Evolutionary conservation across 2,888 invertebrate genomes (phyloP), one percentile per base, ranked within the genome.

Genomic region (Papilio protenor): DNA sequence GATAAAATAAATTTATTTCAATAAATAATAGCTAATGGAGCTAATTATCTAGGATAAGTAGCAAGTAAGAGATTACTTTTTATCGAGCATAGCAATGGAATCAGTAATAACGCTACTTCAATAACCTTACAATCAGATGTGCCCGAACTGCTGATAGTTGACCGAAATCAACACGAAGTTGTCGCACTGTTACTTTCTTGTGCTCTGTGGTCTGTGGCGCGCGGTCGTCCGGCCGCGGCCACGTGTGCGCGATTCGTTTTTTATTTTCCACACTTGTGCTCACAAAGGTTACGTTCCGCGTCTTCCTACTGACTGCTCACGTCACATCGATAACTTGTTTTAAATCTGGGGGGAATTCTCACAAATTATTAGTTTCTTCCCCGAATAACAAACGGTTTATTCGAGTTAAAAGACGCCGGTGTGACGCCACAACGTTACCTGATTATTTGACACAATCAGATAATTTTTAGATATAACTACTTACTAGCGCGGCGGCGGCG

Each of bases 181-280:
- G 27, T 64, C 18, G 61, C 61, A 33, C 61, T 33, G 61, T 4
- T 1, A 21, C 16, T 59, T 12, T 27, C 49, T 23, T 23, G 57
- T 64, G 61, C 27, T 33, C 61, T 64, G 61, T 33, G 59, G 71
- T 33, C 61, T 64, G 61, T 33, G 59, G 71, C 27, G 70, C 27
- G 33, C 52, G 45, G 71, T 47, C 71, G 33, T 57, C 16, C 16
- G n/a, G 57, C 27, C 69, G 76, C 61, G 61, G 49, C 76, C 76
- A 76, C 76, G 76, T 72, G 71, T 61, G 64, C 33, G 12, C 49
- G 57, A 16, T 27, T 18, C 61, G 61, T 64, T 64, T 64, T 61
- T 64, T 64, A 64, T 64, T 64, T 64, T 64, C 27, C 61, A 64
- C 61, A 64, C 61, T 64, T 64, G 61, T 64, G 33, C 33, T 64